phyloP scores from a whole-genome alignment of 2,888 invertebrate genomes.

The Cordylochernes scorpioides region DNA sequence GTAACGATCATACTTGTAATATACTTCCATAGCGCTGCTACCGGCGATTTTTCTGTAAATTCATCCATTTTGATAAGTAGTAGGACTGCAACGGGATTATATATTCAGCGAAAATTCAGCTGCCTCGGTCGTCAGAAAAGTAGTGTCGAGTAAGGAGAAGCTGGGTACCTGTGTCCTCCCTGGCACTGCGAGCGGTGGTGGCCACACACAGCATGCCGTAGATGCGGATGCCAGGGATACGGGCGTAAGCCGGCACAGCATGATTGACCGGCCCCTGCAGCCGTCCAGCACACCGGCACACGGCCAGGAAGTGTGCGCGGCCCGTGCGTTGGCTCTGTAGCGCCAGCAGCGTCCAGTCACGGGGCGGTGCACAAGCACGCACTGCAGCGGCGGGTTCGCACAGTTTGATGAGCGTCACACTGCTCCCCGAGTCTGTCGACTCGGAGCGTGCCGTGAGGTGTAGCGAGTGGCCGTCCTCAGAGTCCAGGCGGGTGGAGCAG shows the following conservation, averaged over 20 bases:
- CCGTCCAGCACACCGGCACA: constrained; percentile 63
- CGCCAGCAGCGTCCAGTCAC: constrained; percentile 71
- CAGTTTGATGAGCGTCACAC: constrained; percentile 63
- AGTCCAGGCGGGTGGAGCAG: constrained; percentile 52
- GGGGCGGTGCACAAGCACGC: constrained; percentile 56
- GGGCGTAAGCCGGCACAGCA: constrained; percentile 73
- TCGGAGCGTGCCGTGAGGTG: constrained; percentile 47
- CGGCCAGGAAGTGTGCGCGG: constrained; percentile 73
- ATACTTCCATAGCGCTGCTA: no score
- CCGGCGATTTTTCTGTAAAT: no score
- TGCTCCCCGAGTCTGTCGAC: no score
- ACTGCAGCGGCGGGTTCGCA: constrained; percentile 76
- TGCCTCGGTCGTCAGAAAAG: no score
- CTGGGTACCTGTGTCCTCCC: no score
- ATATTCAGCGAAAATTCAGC: no score
- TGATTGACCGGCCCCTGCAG: constrained; percentile 80
- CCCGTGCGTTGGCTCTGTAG: constrained; percentile 72
- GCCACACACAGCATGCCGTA: constrained; percentile 68
- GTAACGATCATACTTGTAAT: no score
- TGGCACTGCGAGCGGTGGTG: no score
- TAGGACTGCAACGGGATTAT: no score
- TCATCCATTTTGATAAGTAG: no score
- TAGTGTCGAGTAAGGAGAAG: no score
- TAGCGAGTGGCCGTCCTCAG: constrained; percentile 71
- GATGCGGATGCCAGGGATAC: constrained; percentile 69